Base-by-base conservation (phyloP, 2,888 invertebrate genomes). In the Catocala nupta region DNA sequence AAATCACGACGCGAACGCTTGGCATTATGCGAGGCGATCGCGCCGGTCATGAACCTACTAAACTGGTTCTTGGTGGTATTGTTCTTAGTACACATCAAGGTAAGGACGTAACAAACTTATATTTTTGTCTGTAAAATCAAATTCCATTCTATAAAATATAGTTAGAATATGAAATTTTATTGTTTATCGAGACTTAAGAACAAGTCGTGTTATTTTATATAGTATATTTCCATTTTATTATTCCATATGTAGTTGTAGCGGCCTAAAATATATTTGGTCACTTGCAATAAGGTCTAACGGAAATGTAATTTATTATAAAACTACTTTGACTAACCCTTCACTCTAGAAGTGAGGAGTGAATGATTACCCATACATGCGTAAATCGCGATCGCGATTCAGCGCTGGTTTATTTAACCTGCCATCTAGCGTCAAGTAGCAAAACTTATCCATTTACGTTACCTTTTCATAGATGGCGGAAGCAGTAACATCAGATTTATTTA, bases 1-100 rank as follows among this genome's bases (percentile, higher is more conserved):
- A 91, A 92, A 91, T 90, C 89, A 88, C 88, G 84, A 75, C 70
- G 81, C 81, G 73, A 81, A 84, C 83, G 78, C 84, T 83, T 78
- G 76, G 82, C 80, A 85, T 88, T 85, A 89, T 86, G 86, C 86
- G 86, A 83, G 85, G 81, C 87, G 86, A 87, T 86, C 84, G 77
- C 78, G 77, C 77, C 90, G 91, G 89, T 90, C 90, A 89, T 92
- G 91, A 86, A 91, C 91, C 90, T 86, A 92, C 87, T 88, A 88
- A 92, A 93, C 93, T 91, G 92, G 93, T 93, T 93, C 81, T 82
- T 70, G 77, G 73, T 79, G 69, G 85, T 88, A 90, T 90, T 90
- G 89, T 91, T 89, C 82, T 80, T 80, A 65, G 59, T 70, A 77
- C 59, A 75, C 73, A 80, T 78, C 78, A 81, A 79, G 75, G 77